Base-by-base conservation (phyloP, 2,797 vertebrate species). In the Danio aesculapii region DNA sequence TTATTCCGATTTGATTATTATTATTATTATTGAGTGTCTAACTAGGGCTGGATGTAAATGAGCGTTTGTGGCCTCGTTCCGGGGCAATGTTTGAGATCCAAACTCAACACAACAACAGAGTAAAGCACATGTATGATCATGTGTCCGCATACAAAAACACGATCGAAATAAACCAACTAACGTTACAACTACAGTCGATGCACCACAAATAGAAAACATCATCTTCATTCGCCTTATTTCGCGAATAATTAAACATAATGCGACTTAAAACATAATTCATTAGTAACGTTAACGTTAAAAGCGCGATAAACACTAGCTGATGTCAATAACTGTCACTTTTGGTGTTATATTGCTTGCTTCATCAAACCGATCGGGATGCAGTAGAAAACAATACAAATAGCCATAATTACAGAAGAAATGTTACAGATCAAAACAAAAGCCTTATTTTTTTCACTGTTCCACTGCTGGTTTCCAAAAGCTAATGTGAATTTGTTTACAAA, bases 381-480 rank as follows among this genome's bases (percentile, higher is more conserved):
- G 1, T 12, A 21, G 44, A 58, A 68, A 57, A 46, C 49, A 10
- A 14, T n/a, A 17, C 63, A 39, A 14, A n/a, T 14, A 49, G 14
- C 7, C 8, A 59, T 6, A 0, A 50, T 59, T 41, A 14, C 8
- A 50, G 16, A 68, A 2, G 9, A 39, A 46, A 58, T 6, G 57
- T 62, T 61, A 43, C 10, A 70, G 4, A 70, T 62, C n/a, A 63
- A 79, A 79, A 62, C 46, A 78, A 14, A 52, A 16, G 47, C 57
- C 57, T 52, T 71, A 78, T 70, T 58, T 68, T 30, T 30, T 75
- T 30, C 16, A n/a, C 46, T 75, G 46, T 49, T 50, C 16, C 13
- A 62, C 19, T 59, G 7, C 19, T 78, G 43, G 46, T 39, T 61
- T 14, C 53, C 57, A 53, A 79, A 79, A 53, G 58, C 67, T 53